Evolutionary conservation across 2,888 invertebrate species (phyloP).

Genomic region (Punctoribates punctum): DNA sequence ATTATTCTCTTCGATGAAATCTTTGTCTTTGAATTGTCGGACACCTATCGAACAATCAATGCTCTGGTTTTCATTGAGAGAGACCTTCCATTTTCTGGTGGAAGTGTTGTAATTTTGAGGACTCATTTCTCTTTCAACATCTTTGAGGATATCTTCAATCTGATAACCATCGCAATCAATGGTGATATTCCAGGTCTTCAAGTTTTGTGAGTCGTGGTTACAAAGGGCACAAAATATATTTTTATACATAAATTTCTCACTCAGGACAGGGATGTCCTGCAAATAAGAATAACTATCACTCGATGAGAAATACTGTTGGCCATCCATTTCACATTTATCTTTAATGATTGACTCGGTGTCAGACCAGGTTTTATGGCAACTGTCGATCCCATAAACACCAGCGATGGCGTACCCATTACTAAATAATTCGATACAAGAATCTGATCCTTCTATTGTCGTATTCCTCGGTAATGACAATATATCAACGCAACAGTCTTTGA

Average conservation of each 20-base stretch:
- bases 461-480: too few relatives aligned
- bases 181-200: neutral
- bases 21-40: neutral
- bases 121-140: neutral
- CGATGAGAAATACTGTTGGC: neutral
- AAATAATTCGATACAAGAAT: neutral
- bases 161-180: neutral
- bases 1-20: neutral
- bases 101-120: neutral
- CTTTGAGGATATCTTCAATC: neutral
- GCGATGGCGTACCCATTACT: neutral
- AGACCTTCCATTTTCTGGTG: neutral
- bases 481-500: neutral
- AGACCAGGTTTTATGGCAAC: neutral
- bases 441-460: too few relatives aligned
- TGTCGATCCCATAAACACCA: neutral
- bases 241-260: neutral
- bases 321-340: neutral
- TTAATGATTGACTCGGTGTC: neutral
- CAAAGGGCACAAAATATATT: slow-evolving; percentile 21
- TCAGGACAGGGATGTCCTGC: slow-evolving; percentile 2
- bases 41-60: neutral
- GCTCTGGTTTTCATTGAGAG: neutral
- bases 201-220: neutral
- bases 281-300: neutral